Conservation (phyloP, 1,140 invertebrate genomes). For the Euschistus heros region DNA sequence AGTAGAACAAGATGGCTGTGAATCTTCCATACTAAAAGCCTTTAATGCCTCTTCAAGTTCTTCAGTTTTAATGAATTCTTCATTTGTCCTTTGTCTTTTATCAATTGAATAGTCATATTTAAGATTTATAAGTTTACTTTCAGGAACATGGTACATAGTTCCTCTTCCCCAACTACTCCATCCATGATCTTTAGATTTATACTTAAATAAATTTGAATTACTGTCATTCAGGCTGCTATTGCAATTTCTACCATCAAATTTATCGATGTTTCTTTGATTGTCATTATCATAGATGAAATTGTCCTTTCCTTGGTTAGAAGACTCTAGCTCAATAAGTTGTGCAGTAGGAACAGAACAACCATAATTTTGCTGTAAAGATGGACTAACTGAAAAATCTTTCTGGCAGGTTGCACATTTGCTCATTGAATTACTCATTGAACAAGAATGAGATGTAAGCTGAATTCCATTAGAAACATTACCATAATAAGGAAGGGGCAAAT, state of each 20-base stretch:
- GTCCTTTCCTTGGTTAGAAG: conserved; percentile 11
- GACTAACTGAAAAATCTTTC: background rate
- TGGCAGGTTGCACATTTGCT: background rate
- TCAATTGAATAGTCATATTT: background rate
- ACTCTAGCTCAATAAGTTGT: conserved; percentile 58
- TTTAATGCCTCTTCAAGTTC: conserved; percentile 12
- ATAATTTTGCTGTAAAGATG: conserved; percentile 16
- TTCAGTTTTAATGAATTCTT: background rate
- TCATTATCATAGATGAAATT: conserved; percentile 6
- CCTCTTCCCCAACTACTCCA: background rate
- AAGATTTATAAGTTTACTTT: background rate
- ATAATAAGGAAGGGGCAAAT: conserved; percentile 14
- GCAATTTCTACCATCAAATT: background rate
- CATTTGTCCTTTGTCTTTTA: background rate
- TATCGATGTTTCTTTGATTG: background rate
- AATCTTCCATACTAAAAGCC: conserved; percentile 15
- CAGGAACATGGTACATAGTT: background rate
- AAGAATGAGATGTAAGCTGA: background rate
- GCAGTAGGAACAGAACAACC: conserved; percentile 42
- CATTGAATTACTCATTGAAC: background rate
- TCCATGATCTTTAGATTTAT: conserved; percentile 1
- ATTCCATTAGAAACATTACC: conserved; percentile 16
- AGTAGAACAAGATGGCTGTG: conserved; percentile 20
- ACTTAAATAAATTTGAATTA: background rate
- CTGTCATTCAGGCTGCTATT: background rate